Percentiles rank a stretch among this genome's conserved stretches.
phyloP scores from a whole-genome alignment of 2,888 invertebrate species.

The Eueremaeus valkanovi region DNA sequence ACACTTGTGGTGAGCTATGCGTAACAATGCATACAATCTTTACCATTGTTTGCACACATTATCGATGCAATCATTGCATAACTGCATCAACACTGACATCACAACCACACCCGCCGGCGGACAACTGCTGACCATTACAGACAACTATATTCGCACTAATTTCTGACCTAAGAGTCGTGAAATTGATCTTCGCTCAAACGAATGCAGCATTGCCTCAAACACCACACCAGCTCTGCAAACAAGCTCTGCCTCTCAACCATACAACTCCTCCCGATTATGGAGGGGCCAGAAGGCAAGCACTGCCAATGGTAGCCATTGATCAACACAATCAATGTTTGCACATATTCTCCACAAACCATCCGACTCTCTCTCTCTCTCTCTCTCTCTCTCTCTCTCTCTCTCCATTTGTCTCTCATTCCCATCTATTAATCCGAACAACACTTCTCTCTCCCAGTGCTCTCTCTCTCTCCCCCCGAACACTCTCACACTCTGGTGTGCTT shows the following conservation, averaged over 20 bases:
- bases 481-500: not conserved
- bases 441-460: not conserved
- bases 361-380: conserved; percentile 9
- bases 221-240: conserved; percentile 13
- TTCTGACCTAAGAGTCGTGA: conserved; percentile 29
- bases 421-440: not conserved
- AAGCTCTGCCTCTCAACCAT: not conserved
- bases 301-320: conserved; percentile 18
- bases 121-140: conserved; percentile 27
- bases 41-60: conserved; percentile 25
- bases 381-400: not conserved
- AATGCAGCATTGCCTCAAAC: conserved; percentile 27
- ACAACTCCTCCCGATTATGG: conserved; percentile 15
- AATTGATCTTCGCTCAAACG: conserved; percentile 28
- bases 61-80: conserved; percentile 17
- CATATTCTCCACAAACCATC: not conserved
- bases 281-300: not conserved
- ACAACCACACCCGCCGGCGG: conserved; percentile 21
- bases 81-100: not conserved
- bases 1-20: not conserved
- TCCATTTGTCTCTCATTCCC: not conserved
- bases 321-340: conserved; percentile 27
- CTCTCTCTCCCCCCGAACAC: not conserved
- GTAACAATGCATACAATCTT: conserved; percentile 20
- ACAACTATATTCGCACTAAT: not conserved